Evolutionary conservation across 2,113 vertebrate species (phyloP).

Genomic region (Protomyctophum bolini): DNA sequence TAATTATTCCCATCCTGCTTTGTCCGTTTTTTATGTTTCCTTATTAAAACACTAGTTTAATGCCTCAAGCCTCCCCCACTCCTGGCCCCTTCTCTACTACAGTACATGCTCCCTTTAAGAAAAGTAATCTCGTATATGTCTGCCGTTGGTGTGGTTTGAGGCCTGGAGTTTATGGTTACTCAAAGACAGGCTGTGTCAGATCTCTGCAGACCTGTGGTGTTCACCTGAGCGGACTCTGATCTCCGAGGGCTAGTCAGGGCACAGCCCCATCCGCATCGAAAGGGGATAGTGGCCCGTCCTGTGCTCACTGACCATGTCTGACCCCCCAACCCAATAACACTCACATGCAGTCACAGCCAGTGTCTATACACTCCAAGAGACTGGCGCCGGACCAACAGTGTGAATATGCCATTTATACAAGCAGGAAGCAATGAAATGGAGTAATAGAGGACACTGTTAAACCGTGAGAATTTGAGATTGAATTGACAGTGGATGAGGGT

Average conservation of each 20-base stretch:
- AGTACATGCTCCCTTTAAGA: background rate
- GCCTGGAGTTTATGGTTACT: conserved; percentile 44
- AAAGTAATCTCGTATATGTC: background rate
- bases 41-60: background rate
- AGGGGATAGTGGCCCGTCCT: conserved; percentile 46
- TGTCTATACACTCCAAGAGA: conserved; percentile 10
- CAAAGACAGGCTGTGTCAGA: conserved; percentile 36
- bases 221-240: conserved; percentile 52
- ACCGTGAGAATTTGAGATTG: no score
- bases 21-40: conserved; percentile 1
- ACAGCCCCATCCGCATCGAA: conserved; percentile 29
- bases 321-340: conserved; percentile 21
- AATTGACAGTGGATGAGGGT: no score
- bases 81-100: no score
- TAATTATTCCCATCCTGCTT: conserved; percentile 41
- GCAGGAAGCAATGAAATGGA: background rate
- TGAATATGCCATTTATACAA: background rate
- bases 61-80: no score
- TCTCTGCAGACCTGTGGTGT: conserved; percentile 15
- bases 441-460: background rate
- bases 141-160: conserved; percentile 19
- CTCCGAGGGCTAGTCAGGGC: conserved; percentile 25
- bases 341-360: conserved; percentile 3
- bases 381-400: conserved; percentile 16
- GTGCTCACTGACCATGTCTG: conserved; percentile 35